Base-by-base conservation (phyloP, 2,888 invertebrate species). In the Parasteatoda lunata region DNA sequence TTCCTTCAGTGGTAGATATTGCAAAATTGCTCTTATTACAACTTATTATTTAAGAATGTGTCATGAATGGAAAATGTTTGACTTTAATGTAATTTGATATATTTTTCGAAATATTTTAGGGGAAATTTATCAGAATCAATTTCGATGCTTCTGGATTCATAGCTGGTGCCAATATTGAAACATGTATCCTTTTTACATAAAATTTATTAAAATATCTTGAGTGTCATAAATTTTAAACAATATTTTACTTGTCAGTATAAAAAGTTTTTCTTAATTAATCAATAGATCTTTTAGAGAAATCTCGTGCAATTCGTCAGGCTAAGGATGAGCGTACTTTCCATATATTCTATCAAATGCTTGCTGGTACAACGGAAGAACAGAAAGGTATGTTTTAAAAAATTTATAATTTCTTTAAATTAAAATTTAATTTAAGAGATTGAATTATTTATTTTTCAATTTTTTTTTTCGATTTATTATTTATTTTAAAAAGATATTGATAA, bases 41-140 rank as follows among this genome's bases (percentile, higher is more conserved):
- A 30, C 30, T 30, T 30, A 30, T 30, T 30, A 30, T 30, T 30
- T 30, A 30, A 30, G 30, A 0, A 30, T 30, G 1, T 30, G 30
- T 30, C 0, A 30, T 30, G 30, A 30, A 30, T 30, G 30, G 30
- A 30, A 30, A 30, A 30, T 30, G 0, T 30, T 30, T 30, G 30
- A 30, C 2, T 30, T 30, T 30, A 30, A 30, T 30, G 30, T 30
- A n/a, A 30, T 30, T 30, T 30, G 30, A 66, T 77, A 47, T 64
- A 11, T 76, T 75, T 71, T 83, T 64, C 81, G n/a, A 78, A 77
- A 76, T 89, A 54, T 93, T 93, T 89, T 93, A 98, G 98, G 99
- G 99, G 91, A 99, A 99, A 95, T 99, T 99, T 93, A 99, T 99
- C 92, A 95, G 99, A 91, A 99, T 99, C 93, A 99, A 99, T 93